Evolutionary conservation across 2,888 invertebrate genomes (phyloP).

Genomic region (Pelosia muscerda): DNA sequence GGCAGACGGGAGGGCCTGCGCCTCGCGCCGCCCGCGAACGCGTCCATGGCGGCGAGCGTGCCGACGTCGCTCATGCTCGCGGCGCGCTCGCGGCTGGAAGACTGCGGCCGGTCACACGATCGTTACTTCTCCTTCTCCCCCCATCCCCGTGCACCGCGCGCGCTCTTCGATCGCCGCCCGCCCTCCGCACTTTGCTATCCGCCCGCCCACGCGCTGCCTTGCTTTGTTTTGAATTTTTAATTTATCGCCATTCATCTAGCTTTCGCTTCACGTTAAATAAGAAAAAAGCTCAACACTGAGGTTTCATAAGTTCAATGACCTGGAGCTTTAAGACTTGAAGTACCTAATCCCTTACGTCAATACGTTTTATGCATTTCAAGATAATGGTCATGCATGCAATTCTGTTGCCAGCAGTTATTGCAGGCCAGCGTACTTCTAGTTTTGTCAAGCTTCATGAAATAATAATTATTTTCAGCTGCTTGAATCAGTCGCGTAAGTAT

Average conservation of each 20-base stretch:
- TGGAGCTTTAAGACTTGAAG: conserved; percentile 8
- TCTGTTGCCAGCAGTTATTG: neutral
- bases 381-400: conserved; percentile 7
- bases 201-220: conserved; percentile 78
- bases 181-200: conserved; percentile 76
- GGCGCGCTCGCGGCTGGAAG: conserved; percentile 84
- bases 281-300: conserved; percentile 63
- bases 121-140: conserved; percentile 68
- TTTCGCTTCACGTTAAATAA: conserved; percentile 65
- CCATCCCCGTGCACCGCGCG: conserved; percentile 76
- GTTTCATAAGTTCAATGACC: conserved; percentile 62
- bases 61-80: conserved; percentile 86
- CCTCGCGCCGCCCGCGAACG: conserved; percentile 85
- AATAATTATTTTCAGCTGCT: conserved; percentile 7
- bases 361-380: neutral
- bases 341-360: neutral
- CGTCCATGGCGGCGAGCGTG: conserved; percentile 86
- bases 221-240: conserved; percentile 86
- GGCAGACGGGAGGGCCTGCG: conserved; percentile 81
- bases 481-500: conserved; percentile 1
- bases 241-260: conserved; percentile 82
- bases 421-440: conserved; percentile 1
- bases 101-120: conserved; percentile 78
- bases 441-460: conserved; percentile 7
- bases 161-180: conserved; percentile 84